Base-by-base conservation (phyloP, 2,888 invertebrate species). In the Nudaria mundana region DNA sequence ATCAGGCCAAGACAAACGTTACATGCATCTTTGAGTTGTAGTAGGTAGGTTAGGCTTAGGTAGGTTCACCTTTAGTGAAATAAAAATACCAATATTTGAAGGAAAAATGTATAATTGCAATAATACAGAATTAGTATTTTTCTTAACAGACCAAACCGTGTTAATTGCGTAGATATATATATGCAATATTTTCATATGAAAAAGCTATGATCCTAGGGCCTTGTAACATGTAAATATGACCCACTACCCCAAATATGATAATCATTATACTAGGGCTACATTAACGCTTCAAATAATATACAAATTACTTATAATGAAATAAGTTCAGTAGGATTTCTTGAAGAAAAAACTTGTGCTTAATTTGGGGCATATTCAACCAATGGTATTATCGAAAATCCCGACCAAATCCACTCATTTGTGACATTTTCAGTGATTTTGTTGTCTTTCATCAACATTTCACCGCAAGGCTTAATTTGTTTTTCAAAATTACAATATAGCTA, bases 191-290 rank as follows among this genome's bases (percentile, higher is more conserved):
- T 32, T 28, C 11, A 15, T 13, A 32, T 11, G 31, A 32, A 23
- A 32, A 23, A n/a, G 15, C 5, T 10, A 8, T 8, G 8, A 14
- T 24, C 10, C 30, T 7, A 20, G 10, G 11, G n/a, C 8, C 14
- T 5, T 13, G 28, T n/a, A 13, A 13, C 13, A 26, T 15, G n/a
- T 13, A 13, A 28, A 14, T 28, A 31, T 26, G 16, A 26, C 34
- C 58, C 49, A 32, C 52, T 40, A 14, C 33, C 44, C 52, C 56
- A 24, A 44, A 47, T 33, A 49, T n/a, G 16, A 52, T 56, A 58
- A 50, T 48, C 48, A 47, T 42, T 52, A 58, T 36, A 52, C 39
- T 38, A 43, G 48, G 43, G 48, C 37, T 39, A 58, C 47, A 52
- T 39, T 49, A 45, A 48, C 40, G 40, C 44, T 54, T 20, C 24